Conservation (phyloP, 1,140 invertebrate genomes). For the Psix sp. region DNA sequence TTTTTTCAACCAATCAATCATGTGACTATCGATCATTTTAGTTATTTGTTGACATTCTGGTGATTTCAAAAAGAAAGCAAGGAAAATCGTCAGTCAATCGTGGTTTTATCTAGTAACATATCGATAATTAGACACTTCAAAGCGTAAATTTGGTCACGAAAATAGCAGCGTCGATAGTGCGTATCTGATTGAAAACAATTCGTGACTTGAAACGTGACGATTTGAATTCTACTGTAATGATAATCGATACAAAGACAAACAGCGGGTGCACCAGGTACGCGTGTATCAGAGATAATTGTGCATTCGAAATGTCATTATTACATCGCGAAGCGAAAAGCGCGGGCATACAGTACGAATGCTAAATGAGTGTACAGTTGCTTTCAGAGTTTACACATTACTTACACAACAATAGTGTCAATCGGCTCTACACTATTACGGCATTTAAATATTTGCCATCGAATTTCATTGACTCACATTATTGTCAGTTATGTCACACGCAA, state of each 20-base stretch:
- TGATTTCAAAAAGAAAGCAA: too few species aligned
- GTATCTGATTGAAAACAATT: constrained; percentile 43
- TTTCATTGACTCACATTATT: constrained; percentile 50
- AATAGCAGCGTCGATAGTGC: constrained; percentile 25
- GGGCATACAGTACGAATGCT: constrained; percentile 24
- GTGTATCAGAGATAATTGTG: constrained; percentile 56
- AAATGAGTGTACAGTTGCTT: constrained; percentile 54
- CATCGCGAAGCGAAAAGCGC: constrained; percentile 43
- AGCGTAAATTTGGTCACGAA: constrained; percentile 32
- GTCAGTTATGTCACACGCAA: too few species aligned
- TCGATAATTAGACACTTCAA: constrained; percentile 26
- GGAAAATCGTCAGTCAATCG: too few species aligned
- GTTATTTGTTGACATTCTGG: too few species aligned
- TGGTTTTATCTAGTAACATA: too few species aligned
- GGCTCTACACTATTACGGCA: constrained; percentile 27
- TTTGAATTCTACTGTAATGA: constrained; percentile 47
- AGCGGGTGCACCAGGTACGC: constrained; percentile 17
- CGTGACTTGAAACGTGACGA: constrained; percentile 50
- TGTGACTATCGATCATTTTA: too few species aligned
- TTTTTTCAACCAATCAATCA: too few species aligned
- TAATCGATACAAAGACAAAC: constrained; percentile 56
- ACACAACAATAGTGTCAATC: constrained; percentile 45
- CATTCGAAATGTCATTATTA: constrained; percentile 62
- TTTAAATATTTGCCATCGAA: constrained; percentile 59
- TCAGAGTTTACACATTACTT: constrained; percentile 55